Base-by-base conservation (phyloP, 2,888 invertebrate genomes). In the Leptinotarsa tumamoca region DNA sequence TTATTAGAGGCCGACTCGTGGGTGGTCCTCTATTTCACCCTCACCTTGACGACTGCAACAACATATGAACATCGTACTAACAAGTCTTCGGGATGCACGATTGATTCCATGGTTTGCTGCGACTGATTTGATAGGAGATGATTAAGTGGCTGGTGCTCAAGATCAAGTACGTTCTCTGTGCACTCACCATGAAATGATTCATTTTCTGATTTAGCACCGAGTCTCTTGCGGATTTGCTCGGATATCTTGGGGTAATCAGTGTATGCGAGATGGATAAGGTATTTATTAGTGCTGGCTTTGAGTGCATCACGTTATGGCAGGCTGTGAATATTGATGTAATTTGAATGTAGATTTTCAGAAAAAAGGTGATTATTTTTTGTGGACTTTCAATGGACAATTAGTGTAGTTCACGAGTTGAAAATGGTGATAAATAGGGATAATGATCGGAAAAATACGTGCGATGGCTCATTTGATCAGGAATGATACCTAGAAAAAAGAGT, bases 61-160 rank as follows among this genome's bases (percentile, higher is more conserved):
- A 84, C 84, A 84, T 84, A 83, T 85, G 84, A 84, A 85, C 85
- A 83, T 84, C 82, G 82, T 76, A 68, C 80, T 84, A 84, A 84
- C 85, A 85, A 85, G 83, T 81, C 78, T 80, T 78, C 80, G 83
- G 83, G 84, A 85, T 83, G 85, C 85, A 85, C 84, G 85, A 85
- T 84, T 83, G 84, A 84, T 82, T 83, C 80, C 82, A 83, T 81
- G 80, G 76, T 71, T 79, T 76, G 73, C 73, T 72, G 71, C 80
- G 79, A 82, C 80, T 80, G 80, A 80, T 80, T 76, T 68, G 58
- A 72, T 66, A 67, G 54, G 70, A 78, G 78, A 80, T 78, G 79
- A 80, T 79, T 79, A 77, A 80, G 76, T 74, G 77, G 74, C 75
- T 63, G 14, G 43, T 63, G 43, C 10, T 63, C 63, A 33, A 63